These are phyloP conservation scores for Pseudotriccus pelzelni DNA, from an alignment of 2,797 vertebrate species.

Conservation along the genomic window DNA sequence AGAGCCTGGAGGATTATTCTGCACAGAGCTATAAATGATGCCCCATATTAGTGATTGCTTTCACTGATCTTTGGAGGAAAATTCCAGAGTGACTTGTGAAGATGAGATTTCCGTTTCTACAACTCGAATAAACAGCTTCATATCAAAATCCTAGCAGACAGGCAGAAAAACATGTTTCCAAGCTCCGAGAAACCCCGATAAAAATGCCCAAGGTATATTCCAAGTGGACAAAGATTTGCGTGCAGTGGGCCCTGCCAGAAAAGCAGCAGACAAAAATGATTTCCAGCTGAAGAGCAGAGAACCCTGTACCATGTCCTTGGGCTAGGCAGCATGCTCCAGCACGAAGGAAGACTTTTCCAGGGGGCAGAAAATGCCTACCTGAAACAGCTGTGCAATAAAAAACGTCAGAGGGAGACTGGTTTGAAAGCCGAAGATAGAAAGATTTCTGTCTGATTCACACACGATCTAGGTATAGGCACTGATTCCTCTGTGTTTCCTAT, in stretches of 20 bases:
- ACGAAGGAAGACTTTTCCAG: neutral
- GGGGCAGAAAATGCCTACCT: neutral
- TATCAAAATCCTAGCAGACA: neutral
- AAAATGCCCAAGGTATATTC: neutral
- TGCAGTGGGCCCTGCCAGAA: neutral
- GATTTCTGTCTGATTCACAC: fast-evolving
- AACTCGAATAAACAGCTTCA: neutral
- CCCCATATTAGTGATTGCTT: conserved; percentile 6
- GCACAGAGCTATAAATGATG: conserved; percentile 12
- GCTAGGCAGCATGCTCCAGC: neutral
- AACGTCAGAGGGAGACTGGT: neutral
- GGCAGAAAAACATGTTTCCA: neutral
- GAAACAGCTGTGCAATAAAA: neutral
- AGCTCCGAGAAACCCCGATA: neutral
- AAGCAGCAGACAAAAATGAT: neutral
- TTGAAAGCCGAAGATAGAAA: neutral
- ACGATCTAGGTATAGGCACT: neutral
- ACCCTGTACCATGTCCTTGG: neutral
- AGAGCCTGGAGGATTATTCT: conserved; percentile 26
- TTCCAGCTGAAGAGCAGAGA: neutral
- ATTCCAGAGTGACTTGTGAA: neutral
- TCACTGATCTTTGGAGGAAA: conserved; percentile 27
- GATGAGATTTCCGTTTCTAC: conserved; percentile 24
- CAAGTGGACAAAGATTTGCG: neutral
- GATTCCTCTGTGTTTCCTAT: neutral